These are phyloP conservation scores for Pammene fasciana DNA, from an alignment of 2,888 invertebrate genomes.

Conservation along the genomic window DNA sequence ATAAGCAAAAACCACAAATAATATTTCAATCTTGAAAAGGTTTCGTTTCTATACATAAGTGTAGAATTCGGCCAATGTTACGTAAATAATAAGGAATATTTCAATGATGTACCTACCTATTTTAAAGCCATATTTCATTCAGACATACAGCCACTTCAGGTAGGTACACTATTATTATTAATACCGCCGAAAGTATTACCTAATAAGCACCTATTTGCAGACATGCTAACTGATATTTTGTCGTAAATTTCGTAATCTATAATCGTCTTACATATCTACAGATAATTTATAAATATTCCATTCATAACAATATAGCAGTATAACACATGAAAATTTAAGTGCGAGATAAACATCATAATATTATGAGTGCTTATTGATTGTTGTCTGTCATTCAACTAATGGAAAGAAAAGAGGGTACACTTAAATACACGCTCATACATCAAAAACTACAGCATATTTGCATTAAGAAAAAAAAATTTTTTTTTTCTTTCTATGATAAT, in stretches of 20 bases:
- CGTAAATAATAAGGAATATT: too few relatives aligned
- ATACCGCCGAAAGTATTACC: neutral
- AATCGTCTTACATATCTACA: conserved; percentile 42
- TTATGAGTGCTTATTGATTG: conserved; percentile 46
- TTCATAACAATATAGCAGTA: conserved; percentile 46
- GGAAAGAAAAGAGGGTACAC: conserved; percentile 38
- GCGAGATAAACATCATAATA: conserved; percentile 44
- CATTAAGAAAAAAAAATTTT: conserved; percentile 3
- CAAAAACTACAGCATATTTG: conserved; percentile 22
- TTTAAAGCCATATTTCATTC: neutral
- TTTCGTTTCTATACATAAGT: too few relatives aligned
- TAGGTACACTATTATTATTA: neutral
- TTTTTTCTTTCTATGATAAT: conserved; percentile 32
- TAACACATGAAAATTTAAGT: conserved; percentile 36
- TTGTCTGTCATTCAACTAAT: conserved; percentile 36
- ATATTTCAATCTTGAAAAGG: too few relatives aligned
- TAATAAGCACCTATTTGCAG: conserved; percentile 4
- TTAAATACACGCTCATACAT: conserved; percentile 15
- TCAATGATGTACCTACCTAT: too few relatives aligned
- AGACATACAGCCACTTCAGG: neutral
- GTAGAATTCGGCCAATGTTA: too few relatives aligned
- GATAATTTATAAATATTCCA: conserved; percentile 49
- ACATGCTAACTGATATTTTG: conserved; percentile 5
- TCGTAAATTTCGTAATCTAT: conserved; percentile 44
- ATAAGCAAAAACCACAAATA: too few relatives aligned